A percentile compares a stretch with the other conserved stretches of the same genome.
Evolutionary conservation across 2,888 invertebrate species (phyloP).

Genomic region (Neuroscelio doddi): DNA sequence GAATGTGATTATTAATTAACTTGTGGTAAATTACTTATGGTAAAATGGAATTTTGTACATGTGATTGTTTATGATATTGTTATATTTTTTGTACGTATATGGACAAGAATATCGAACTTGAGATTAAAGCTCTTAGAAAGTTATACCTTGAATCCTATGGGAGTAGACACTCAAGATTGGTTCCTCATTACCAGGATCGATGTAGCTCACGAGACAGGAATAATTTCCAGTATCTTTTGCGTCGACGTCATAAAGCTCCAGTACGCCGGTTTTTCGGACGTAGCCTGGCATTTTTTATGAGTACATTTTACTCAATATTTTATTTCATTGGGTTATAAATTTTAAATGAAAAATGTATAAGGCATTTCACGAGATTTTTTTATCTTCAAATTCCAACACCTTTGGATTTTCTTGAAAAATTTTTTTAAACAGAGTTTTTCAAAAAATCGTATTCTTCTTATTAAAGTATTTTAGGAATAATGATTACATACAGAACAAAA

Average conservation of each 20-base stretch:
- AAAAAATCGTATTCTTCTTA: no score
- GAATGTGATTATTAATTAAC: no score
- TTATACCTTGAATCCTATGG: conserved; percentile 55
- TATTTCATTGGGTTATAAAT: background rate
- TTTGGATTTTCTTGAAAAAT: no score
- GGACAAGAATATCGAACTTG: background rate
- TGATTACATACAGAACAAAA: no score
- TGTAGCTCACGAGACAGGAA: conserved; percentile 57
- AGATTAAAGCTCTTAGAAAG: conserved; percentile 9
- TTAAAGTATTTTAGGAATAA: no score
- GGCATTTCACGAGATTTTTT: no score
- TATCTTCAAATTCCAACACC: no score
- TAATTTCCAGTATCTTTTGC: conserved; percentile 60
- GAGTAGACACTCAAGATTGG: conserved; percentile 53
- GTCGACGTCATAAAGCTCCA: conserved; percentile 57
- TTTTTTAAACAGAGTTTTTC: no score
- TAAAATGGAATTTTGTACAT: no score
- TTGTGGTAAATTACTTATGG: no score
- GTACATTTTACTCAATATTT: no score
- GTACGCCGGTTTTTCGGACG: conserved; percentile 56
- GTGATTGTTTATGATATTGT: background rate
- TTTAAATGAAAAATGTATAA: no score
- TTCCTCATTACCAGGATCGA: conserved; percentile 60
- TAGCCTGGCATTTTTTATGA: conserved; percentile 48
- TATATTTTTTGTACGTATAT: background rate